Percentiles rank a stretch among this genome's conserved stretches.
Evolutionary conservation across 2,113 vertebrate genomes (phyloP).

Genomic region (Cygnus buccinator): DNA sequence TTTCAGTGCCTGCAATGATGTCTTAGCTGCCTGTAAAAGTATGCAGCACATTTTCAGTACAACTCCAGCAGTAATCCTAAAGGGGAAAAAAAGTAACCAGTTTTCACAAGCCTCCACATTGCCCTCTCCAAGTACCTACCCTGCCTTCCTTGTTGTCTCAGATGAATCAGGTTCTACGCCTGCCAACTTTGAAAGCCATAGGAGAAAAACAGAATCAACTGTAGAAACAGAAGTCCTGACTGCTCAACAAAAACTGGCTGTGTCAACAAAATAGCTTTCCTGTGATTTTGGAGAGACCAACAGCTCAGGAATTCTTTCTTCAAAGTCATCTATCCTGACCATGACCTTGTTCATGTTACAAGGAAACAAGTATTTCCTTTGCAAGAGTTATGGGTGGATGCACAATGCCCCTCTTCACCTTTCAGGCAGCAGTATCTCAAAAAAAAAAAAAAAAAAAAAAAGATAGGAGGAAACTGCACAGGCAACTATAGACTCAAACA

Average conservation of each 20-base stretch:
- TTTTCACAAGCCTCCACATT: not conserved
- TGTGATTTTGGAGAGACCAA: not conserved
- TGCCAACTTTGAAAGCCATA: not conserved
- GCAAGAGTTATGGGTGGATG: not conserved
- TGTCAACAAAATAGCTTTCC: not conserved
- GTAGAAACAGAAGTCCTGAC: not conserved
- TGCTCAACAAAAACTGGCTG: not conserved
- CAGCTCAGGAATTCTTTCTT: not conserved
- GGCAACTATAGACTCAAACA: not conserved
- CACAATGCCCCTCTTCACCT: not conserved
- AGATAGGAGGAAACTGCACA: not conserved
- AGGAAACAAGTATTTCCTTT: not conserved
- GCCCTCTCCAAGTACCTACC: not conserved
- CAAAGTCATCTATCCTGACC: not conserved
- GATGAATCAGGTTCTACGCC: not conserved
- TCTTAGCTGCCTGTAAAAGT: not conserved
- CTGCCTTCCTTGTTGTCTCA: not conserved
- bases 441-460: not conserved
- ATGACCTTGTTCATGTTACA: not conserved
- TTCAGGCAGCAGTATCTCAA: not conserved
- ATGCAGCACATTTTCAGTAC: not conserved
- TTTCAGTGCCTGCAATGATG: not conserved
- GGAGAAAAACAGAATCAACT: not conserved
- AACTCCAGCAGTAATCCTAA: not conserved
- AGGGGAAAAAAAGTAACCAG: not conserved